These are phyloP conservation scores for Mellilla xanthometata DNA, from an alignment of 2,888 invertebrate genomes.

Conservation along the genomic window DNA sequence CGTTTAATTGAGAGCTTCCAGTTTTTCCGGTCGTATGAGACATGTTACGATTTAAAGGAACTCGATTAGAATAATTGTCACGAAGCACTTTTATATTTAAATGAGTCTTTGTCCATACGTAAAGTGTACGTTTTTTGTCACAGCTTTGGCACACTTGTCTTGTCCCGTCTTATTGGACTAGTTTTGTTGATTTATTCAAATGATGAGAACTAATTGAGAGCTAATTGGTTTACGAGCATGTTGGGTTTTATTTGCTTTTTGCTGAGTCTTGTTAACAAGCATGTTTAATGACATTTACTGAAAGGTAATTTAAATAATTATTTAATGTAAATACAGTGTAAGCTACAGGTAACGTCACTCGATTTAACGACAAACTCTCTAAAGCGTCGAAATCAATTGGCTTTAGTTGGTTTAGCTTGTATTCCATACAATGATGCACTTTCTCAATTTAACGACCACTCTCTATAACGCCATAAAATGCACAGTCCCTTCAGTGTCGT, in stretches of 20 bases:
- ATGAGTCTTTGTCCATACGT: constrained; percentile 64
- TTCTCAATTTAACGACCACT: too few species aligned
- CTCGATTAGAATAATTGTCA: constrained; percentile 62
- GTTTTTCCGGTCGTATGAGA: constrained; percentile 75
- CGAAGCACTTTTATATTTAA: constrained; percentile 62
- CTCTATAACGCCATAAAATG: too few species aligned
- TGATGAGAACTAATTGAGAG: constrained; percentile 24
- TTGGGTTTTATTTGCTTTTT: constrained; percentile 17
- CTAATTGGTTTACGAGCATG: constrained; percentile 25
- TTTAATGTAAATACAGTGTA: too few species aligned
- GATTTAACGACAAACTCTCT: too few species aligned
- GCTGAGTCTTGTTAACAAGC: constrained; percentile 2
- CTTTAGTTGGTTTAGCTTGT: too few species aligned
- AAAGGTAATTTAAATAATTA: not conserved
- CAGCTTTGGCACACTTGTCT: constrained; percentile 29
- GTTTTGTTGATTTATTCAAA: constrained; percentile 35
- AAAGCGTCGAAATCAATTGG: too few species aligned
- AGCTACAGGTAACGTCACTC: too few species aligned
- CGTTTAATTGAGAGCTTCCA: constrained; percentile 66
- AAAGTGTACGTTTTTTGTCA: constrained; percentile 40
- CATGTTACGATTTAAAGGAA: constrained; percentile 50
- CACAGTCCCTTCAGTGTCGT: too few species aligned
- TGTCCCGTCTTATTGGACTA: constrained; percentile 33
- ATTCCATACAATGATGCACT: too few species aligned
- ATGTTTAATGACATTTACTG: constrained; percentile 1